Evolutionary conservation across 2,113 vertebrate species (phyloP).

Genomic region (Osmerus mordax): DNA sequence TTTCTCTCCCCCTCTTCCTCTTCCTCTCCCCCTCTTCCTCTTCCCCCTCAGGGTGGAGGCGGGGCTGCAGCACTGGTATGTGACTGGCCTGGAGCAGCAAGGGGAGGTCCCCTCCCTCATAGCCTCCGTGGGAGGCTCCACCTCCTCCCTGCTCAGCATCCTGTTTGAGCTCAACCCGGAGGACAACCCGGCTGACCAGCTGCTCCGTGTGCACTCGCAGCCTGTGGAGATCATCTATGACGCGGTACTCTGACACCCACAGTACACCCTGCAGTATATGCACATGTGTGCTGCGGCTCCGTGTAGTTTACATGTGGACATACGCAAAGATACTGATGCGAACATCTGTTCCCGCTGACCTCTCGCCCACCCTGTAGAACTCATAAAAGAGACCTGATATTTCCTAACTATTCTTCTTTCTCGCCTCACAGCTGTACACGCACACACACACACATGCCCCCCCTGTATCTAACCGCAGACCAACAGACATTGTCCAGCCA

Average conservation of each 20-base stretch:
- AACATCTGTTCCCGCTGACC: no score
- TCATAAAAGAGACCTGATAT: no score
- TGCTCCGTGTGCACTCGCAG: constrained; percentile 83
- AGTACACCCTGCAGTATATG: not conserved
- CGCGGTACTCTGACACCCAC: constrained; percentile 73
- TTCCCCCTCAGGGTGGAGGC: constrained; percentile 79
- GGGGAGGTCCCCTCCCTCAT: constrained; percentile 84
- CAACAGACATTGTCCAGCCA: no score
- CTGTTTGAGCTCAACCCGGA: constrained; percentile 87
- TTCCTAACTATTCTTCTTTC: no score
- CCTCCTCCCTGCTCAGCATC: constrained; percentile 83
- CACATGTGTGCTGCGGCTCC: no score
- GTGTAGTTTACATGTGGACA: no score
- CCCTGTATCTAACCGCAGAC: no score
- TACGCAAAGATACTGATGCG: no score
- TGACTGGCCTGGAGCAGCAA: constrained; percentile 86
- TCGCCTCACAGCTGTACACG: no score
- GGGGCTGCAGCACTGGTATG: constrained; percentile 87
- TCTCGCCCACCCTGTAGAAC: no score
- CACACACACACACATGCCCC: no score
- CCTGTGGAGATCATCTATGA: constrained; percentile 96
- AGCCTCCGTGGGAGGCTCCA: constrained; percentile 79
- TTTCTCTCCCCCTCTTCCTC: not conserved
- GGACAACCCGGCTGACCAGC: constrained; percentile 80
- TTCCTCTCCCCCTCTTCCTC: no score